Conservation (phyloP, 1,140 invertebrate genomes). For the Whitmania pigra region DNA sequence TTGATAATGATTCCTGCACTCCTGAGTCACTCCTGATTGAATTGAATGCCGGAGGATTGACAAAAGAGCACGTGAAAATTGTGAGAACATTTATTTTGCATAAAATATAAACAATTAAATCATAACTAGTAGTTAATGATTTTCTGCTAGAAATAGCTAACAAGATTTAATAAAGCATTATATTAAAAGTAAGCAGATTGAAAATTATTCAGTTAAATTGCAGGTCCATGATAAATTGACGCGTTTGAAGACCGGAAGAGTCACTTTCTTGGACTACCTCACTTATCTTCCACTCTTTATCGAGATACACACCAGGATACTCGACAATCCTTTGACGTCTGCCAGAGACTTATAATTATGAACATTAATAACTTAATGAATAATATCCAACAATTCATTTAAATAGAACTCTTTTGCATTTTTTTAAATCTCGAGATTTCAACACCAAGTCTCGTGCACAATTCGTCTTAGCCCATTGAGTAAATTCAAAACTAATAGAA, state of each 20-base stretch:
- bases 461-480: no score
- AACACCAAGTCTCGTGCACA: no score
- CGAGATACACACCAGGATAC: slow-evolving; percentile 39
- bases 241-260: slow-evolving; percentile 33
- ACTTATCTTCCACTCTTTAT: slow-evolving; percentile 41
- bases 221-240: slow-evolving; percentile 41
- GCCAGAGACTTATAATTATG: slow-evolving; percentile 1
- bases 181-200: no score
- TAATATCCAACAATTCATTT: no score
- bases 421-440: no score
- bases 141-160: no score
- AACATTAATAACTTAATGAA: no score
- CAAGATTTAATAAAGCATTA: no score
- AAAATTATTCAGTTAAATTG: slow-evolving; percentile 3
- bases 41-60: slow-evolving; percentile 37
- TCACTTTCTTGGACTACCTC: slow-evolving; percentile 36
- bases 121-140: no score
- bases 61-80: slow-evolving; percentile 35
- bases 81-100: slow-evolving; percentile 29
- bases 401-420: no score
- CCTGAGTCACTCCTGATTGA: slow-evolving; percentile 35
- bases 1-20: slow-evolving; percentile 27
- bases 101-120: not conserved
- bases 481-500: no score
- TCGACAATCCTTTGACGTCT: slow-evolving; percentile 34